Evolutionary conservation across 1,140 invertebrate species (phyloP), one percentile per base, ranked within the genome.

Genomic region (Ptiloglossa arizonensis): DNA sequence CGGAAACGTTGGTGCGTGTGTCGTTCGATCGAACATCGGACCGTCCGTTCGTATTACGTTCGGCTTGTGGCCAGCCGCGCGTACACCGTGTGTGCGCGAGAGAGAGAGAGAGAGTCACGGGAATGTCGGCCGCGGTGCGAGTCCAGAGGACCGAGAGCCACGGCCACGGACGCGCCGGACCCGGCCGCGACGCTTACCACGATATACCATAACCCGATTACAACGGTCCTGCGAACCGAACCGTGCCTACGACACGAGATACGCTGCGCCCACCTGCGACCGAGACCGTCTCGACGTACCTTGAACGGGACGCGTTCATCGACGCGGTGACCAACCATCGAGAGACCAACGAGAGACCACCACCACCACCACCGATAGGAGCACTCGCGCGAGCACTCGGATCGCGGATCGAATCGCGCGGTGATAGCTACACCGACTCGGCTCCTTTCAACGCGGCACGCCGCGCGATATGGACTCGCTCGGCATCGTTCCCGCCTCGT

Each of bases 381-480:
- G n/a, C n/a, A n/a, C n/a, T n/a, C n/a, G n/a, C n/a, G n/a, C n/a
- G n/a, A n/a, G n/a, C n/a, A n/a, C n/a, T n/a, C n/a, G n/a, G n/a
- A n/a, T n/a, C n/a, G n/a, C n/a, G n/a, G n/a, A n/a, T n/a, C n/a
- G n/a, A n/a, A n/a, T n/a, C n/a, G n/a, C n/a, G n/a, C n/a, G n/a
- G n/a, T n/a, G n/a, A n/a, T n/a, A n/a, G n/a, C n/a, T n/a, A n/a
- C n/a, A n/a, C n/a, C n/a, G n/a, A n/a, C n/a, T n/a, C n/a, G n/a
- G n/a, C n/a, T n/a, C n/a, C n/a, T n/a, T n/a, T n/a, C n/a, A n/a
- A n/a, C n/a, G n/a, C 66, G 44, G 3, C n/a, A 5, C 41, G 41
- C 24, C 66, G 29, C 41, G 41, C 29, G 73, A 70, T 46, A 79
- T 79, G 68, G 74, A 83, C 81, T 82, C 68, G 74, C 48, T 71